Base-by-base conservation (phyloP, 2,113 vertebrate genomes). In the Euleptes europaea region DNA sequence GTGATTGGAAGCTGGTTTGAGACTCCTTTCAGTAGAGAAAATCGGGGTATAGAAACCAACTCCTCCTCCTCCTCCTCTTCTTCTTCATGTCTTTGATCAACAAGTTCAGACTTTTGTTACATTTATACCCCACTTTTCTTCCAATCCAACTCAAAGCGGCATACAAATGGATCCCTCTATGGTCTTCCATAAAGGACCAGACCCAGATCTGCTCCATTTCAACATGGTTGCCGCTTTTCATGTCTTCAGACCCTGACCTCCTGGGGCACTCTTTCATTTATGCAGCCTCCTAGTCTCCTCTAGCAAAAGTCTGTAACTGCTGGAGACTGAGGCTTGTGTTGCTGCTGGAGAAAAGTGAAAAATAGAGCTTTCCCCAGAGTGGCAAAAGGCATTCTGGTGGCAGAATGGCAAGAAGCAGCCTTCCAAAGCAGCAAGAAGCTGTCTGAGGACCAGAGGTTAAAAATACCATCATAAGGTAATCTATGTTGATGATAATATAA, bases 401-500 rank as follows among this genome's bases (percentile, higher is more conserved):
- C 26, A 40, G 14, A 19, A 26, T 60, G 35, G 49, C 31, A 82
- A 69, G 69, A 82, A 63, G 28, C 78, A 80, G 40, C 42, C 60
- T 80, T 42, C 28, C 33, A 67, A 44, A 57, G 63, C 78, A 80
- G 78, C 51, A 73, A 57, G 69, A 73, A 60, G 35, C 51, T 73
- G 51, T 60, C 65, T 60, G 70, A 74, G n/a, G 70, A 65, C 57
- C 70, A 33, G 70, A 83, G 81, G 81, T 83, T 74, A 83, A 80
- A 72, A 73, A 79, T 71, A 60, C 57, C 26, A 71, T 10, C 77
- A 80, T 80, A 38, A 49, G 57, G 40, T 65, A 72, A 71, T 85
- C 40, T 73, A 40, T 49, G 42, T 80, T 85, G 40, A 49, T 80
- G 42, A 65, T 73, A 80, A 73, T 65, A 80, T 49, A 80, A 65